A percentile compares a stretch with the other conserved stretches of the same genome.
Conservation (phyloP, 37 sponge, comb jelly and placozoan genomes). For the Geodia barretti region DNA sequence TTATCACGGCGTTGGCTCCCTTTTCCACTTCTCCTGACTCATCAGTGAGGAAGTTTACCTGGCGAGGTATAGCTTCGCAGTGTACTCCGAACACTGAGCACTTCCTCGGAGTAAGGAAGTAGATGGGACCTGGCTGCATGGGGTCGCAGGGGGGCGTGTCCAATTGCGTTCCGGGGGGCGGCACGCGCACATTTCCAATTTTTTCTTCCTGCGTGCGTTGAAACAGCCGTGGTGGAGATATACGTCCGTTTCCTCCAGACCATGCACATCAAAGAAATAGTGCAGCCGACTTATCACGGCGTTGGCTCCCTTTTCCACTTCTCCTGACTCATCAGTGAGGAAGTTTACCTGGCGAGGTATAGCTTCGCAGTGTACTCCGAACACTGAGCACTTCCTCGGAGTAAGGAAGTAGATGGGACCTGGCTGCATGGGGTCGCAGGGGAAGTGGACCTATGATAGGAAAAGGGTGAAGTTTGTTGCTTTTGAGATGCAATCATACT, state of each 20-base stretch:
- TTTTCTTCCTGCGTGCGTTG: no score
- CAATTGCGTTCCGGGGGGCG: no score
- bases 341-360: constrained; percentile 54
- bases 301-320: no score
- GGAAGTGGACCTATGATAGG: constrained; percentile 47
- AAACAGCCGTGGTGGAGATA: no score
- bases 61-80: constrained; percentile 66
- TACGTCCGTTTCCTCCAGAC: no score
- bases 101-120: constrained; percentile 67
- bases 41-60: constrained; percentile 28
- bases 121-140: constrained; percentile 67
- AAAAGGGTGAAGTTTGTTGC: not conserved
- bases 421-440: constrained; percentile 53
- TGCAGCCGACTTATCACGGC: no score
- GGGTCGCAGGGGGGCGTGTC: constrained; percentile 65
- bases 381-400: constrained; percentile 60
- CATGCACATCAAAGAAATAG: no score
- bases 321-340: no score
- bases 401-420: constrained; percentile 75
- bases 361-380: constrained; percentile 69
- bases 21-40: no score
- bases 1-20: no score
- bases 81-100: constrained; percentile 65
- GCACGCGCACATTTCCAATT: no score
- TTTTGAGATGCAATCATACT: not conserved